phyloP scores from a whole-genome alignment of 2,888 invertebrate genomes.

The Lochmaea crataegi region DNA sequence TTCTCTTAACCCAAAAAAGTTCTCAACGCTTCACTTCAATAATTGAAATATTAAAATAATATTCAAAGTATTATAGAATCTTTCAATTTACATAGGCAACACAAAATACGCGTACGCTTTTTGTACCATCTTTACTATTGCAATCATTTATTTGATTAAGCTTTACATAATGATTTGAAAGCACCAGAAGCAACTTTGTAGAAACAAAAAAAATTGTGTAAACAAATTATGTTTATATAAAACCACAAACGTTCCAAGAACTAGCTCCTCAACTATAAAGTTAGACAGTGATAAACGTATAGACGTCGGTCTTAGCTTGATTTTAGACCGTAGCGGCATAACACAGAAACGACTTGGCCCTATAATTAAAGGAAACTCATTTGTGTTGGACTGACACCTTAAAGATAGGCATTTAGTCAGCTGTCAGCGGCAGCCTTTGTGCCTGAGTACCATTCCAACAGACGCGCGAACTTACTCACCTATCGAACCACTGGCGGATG shows the following conservation, averaged over 20 bases:
- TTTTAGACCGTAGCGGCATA: constrained; percentile 59
- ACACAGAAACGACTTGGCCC: constrained; percentile 64
- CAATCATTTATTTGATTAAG: too few species aligned
- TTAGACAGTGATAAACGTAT: constrained; percentile 44
- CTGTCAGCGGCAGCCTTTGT: constrained; percentile 66
- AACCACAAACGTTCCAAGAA: not conserved
- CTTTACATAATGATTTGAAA: too few species aligned
- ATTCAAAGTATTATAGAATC: too few species aligned
- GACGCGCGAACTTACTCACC: constrained; percentile 68
- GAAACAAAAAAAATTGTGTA: too few species aligned
- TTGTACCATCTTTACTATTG: too few species aligned
- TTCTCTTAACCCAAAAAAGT: too few species aligned
- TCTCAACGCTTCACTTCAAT: too few species aligned
- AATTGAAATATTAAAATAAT: too few species aligned
- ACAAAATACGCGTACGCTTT: too few species aligned
- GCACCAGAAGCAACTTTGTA: too few species aligned
- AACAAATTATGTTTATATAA: not conserved
- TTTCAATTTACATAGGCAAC: too few species aligned
- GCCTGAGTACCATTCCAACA: constrained; percentile 54
- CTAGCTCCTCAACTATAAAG: constrained; percentile 13
- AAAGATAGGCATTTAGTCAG: constrained; percentile 67
- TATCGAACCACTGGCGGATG: constrained; percentile 43
- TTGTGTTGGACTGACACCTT: constrained; percentile 67
- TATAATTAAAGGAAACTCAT: constrained; percentile 67
- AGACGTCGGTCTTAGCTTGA: constrained; percentile 38